Percentiles rank a stretch among this genome's conserved stretches.
These are phyloP conservation scores for Drosophila seguyi DNA, from an alignment of 1,140 invertebrate species.

Conservation along the genomic window DNA sequence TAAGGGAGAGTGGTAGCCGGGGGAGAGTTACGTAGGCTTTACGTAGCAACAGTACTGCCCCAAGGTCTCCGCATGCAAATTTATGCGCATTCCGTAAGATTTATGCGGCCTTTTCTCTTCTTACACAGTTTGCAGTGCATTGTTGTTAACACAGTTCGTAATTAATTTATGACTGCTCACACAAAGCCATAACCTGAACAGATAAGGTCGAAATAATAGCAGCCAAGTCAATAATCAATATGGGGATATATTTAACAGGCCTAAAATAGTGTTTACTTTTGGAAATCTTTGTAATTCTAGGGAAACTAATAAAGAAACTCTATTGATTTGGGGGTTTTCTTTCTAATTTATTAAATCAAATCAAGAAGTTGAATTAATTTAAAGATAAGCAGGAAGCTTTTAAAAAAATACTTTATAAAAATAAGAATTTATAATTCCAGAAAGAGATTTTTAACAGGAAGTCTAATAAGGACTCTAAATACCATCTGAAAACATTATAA, in stretches of 20 bases:
- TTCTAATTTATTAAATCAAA: too few species aligned
- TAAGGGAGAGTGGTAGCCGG: background rate
- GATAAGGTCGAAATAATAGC: conserved; percentile 21
- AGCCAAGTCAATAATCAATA: background rate
- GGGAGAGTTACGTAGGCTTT: conserved; percentile 2
- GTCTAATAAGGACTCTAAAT: background rate
- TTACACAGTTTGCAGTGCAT: conserved; percentile 54
- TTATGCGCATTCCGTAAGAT: conserved; percentile 73
- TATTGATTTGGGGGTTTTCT: background rate
- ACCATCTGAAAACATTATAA: background rate
- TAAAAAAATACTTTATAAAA: background rate
- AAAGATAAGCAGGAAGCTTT: too few species aligned
- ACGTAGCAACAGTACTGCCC: conserved; percentile 23
- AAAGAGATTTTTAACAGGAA: background rate
- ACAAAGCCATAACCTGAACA: conserved; percentile 8
- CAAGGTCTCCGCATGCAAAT: conserved; percentile 77
- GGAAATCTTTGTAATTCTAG: background rate
- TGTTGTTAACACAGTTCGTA: conserved; percentile 75
- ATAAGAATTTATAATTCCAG: background rate
- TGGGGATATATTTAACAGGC: background rate
- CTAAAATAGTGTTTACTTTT: background rate
- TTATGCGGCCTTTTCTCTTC: conserved; percentile 55
- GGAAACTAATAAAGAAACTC: background rate
- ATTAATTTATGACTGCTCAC: conserved; percentile 67
- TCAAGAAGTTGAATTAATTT: too few species aligned